Conservation (phyloP, 2,888 invertebrate genomes). For the Deroplatys truncata region DNA sequence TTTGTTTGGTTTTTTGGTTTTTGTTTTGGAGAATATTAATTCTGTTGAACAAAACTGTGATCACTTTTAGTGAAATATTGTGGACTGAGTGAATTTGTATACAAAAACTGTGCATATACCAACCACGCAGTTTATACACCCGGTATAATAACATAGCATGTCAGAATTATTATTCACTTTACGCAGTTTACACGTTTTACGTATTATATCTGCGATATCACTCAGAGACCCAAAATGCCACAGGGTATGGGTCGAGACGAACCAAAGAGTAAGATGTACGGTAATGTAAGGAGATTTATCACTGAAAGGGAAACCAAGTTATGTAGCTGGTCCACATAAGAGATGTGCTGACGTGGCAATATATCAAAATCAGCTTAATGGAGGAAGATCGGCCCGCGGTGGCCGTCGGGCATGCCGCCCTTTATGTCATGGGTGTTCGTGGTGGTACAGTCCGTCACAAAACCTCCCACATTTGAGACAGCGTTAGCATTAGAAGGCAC, state of each 20-base stretch:
- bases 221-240: not conserved
- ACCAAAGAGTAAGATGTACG: not conserved
- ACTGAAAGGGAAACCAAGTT: not conserved
- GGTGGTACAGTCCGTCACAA: not conserved
- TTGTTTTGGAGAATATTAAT: no score
- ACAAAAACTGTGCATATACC: no score
- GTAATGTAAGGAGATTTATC: not conserved
- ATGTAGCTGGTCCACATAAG: not conserved
- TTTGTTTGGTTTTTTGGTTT: no score
- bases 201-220: not conserved
- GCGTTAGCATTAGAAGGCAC: no score
- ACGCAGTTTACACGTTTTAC: no score
- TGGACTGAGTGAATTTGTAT: no score
- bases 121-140: no score
- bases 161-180: no score
- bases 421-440: not conserved
- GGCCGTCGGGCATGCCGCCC: not conserved
- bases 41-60: no score
- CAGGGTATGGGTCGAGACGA: not conserved
- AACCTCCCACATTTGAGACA: not conserved
- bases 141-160: no score
- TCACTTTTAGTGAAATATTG: no score
- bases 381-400: not conserved
- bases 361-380: constrained; percentile 12
- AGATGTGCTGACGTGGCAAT: not conserved